Evolutionary conservation across 2,797 vertebrate species (phyloP).

Genomic region (Gambusia yucatana): DNA sequence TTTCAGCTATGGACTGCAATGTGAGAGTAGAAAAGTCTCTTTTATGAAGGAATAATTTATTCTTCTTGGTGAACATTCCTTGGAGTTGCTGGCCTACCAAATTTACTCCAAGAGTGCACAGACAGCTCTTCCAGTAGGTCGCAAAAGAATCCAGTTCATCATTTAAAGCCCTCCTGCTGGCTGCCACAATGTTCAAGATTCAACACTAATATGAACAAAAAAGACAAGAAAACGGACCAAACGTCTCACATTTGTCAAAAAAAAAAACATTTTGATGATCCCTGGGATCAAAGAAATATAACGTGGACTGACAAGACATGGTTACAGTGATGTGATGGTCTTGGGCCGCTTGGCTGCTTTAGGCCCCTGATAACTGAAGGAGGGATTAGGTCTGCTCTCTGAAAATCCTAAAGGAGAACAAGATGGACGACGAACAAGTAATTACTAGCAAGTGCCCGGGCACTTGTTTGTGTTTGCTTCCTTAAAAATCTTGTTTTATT

Average conservation of each 20-base stretch:
- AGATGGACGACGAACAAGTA: not conserved
- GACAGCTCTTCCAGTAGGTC: not conserved
- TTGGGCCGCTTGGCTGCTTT: not conserved
- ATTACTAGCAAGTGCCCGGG: not conserved
- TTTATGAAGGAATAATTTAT: not conserved
- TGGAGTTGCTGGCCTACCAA: not conserved
- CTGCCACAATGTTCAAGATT: not conserved
- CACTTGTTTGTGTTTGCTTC: not conserved
- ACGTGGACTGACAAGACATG: not conserved
- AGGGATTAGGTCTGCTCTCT: not conserved
- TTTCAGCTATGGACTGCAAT: not conserved
- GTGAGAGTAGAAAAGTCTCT: not conserved
- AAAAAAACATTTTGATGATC: not conserved
- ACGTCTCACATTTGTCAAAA: not conserved
- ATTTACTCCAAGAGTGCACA: not conserved
- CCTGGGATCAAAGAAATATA: not conserved
- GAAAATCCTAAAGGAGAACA: not conserved
- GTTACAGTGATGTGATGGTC: not conserved
- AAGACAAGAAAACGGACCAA: not conserved
- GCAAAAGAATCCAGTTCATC: not conserved
- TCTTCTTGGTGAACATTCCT: not conserved
- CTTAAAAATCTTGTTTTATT: slow-evolving; percentile 1
- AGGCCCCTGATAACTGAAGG: not conserved
- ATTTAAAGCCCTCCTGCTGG: not conserved
- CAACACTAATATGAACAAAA: not conserved